phyloP scores from a whole-genome alignment of 2,888 invertebrate genomes.

The Phania funesta region DNA sequence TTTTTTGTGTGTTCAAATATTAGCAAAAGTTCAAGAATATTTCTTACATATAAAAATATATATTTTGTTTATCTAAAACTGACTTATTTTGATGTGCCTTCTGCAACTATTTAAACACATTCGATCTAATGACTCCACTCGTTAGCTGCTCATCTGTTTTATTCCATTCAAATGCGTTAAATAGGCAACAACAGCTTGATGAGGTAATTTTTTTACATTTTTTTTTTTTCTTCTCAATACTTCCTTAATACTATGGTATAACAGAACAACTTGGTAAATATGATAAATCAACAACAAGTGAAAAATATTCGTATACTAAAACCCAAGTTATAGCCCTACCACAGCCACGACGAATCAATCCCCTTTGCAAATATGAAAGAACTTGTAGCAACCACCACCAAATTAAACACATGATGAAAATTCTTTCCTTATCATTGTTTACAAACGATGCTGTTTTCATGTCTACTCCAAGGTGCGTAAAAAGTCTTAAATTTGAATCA shows the following conservation, averaged over 20 bases:
- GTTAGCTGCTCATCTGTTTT: conserved; percentile 9
- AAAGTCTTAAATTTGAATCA: conserved; percentile 8
- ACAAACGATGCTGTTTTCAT: conserved; percentile 44
- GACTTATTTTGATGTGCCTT: conserved; percentile 43
- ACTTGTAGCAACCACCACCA: conserved; percentile 20
- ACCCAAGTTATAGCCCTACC: neutral
- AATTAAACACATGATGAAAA: neutral
- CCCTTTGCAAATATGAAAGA: conserved; percentile 37
- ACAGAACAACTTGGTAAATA: conserved; percentile 44
- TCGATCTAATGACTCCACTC: neutral
- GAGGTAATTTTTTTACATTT: conserved; percentile 29
- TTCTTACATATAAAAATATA: conserved; percentile 13
- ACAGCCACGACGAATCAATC: conserved; percentile 3
- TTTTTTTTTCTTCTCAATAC: neutral
- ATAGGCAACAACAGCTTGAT: conserved; percentile 45
- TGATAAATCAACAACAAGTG: conserved; percentile 62
- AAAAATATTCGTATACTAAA: conserved; percentile 32
- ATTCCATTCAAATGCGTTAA: conserved; percentile 29
- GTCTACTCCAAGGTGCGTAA: neutral
- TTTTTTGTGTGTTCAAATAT: neutral
- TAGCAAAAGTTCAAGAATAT: neutral
- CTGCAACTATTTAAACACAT: neutral
- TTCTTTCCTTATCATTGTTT: conserved; percentile 1
- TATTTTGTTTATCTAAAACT: conserved; percentile 40
- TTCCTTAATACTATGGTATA: too few species aligned